These are phyloP conservation scores for Crotalus horridus DNA, from an alignment of 2,113 vertebrate species.

Conservation along the genomic window DNA sequence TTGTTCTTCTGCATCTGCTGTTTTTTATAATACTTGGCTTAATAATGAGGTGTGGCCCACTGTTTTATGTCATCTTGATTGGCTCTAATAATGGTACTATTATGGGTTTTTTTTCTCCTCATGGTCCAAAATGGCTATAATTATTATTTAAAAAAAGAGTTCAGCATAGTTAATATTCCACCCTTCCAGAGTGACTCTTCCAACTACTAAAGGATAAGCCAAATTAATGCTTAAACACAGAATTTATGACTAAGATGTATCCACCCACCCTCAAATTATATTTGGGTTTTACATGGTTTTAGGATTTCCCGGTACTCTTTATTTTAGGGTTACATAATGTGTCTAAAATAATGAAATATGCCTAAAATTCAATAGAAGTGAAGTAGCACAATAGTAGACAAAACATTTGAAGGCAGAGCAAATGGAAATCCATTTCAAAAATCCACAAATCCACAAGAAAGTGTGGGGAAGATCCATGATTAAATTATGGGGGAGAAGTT, in stretches of 20 bases:
- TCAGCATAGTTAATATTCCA: background rate
- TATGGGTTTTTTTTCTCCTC: background rate
- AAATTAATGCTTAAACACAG: background rate
- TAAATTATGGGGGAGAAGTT: background rate
- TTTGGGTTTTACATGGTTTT: background rate
- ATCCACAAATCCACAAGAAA: background rate
- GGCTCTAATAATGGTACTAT: background rate
- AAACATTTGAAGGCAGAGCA: background rate
- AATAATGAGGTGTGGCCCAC: background rate
- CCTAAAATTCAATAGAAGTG: background rate
- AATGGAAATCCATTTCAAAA: background rate
- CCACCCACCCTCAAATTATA: background rate
- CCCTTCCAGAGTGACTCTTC: background rate
- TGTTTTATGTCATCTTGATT: background rate
- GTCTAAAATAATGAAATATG: background rate
- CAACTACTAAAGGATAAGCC: background rate
- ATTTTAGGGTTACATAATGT: background rate
- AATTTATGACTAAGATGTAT: background rate
- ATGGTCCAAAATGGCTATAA: background rate
- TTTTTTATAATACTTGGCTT: background rate
- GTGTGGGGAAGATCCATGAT: background rate
- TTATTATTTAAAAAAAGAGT: background rate
- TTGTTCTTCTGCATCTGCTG: background rate
- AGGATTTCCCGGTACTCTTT: background rate
- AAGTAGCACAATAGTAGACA: background rate